Evolutionary conservation across 2,888 invertebrate genomes (phyloP).

Genomic region (Lepetodrilus schrolli): DNA sequence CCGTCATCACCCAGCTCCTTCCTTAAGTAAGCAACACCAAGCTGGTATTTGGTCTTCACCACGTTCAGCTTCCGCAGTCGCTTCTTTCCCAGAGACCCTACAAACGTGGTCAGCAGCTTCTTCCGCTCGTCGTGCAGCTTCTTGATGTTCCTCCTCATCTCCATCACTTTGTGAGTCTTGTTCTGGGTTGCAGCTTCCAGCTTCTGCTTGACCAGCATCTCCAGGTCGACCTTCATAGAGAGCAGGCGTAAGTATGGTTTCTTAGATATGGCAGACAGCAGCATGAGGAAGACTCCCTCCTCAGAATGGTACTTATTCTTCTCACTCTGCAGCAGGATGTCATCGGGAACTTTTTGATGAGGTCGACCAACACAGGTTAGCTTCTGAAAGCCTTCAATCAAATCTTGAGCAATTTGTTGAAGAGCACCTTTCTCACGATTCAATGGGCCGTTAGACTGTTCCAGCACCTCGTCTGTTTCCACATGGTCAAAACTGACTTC

Average conservation of each 20-base stretch:
- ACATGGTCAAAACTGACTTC: too few relatives aligned
- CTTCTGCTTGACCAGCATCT: neutral
- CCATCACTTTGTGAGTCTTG: neutral
- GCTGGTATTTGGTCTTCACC: conserved; percentile 8
- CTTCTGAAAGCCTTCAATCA: conserved; percentile 6
- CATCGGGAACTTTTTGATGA: conserved; percentile 25
- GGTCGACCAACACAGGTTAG: conserved; percentile 7
- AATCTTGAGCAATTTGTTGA: neutral
- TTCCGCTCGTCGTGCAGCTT: conserved; percentile 3
- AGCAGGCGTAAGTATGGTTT: conserved; percentile 22
- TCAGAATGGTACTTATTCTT: conserved; percentile 7
- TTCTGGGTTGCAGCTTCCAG: neutral
- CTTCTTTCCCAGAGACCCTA: conserved; percentile 27
- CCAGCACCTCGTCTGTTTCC: neutral
- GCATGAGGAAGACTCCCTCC: conserved; percentile 24
- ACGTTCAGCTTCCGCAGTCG: conserved; percentile 20
- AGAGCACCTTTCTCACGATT: conserved; percentile 16
- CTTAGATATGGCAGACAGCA: conserved; percentile 4
- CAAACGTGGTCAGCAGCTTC: conserved; percentile 24
- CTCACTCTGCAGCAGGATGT: conserved; percentile 19
- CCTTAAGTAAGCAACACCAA: neutral
- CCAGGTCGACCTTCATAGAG: neutral
- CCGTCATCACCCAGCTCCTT: neutral
- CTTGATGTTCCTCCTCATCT: neutral
- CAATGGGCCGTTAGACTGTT: neutral